Conservation (phyloP, 2,888 invertebrate species). For the Drosophila mercatorum region DNA sequence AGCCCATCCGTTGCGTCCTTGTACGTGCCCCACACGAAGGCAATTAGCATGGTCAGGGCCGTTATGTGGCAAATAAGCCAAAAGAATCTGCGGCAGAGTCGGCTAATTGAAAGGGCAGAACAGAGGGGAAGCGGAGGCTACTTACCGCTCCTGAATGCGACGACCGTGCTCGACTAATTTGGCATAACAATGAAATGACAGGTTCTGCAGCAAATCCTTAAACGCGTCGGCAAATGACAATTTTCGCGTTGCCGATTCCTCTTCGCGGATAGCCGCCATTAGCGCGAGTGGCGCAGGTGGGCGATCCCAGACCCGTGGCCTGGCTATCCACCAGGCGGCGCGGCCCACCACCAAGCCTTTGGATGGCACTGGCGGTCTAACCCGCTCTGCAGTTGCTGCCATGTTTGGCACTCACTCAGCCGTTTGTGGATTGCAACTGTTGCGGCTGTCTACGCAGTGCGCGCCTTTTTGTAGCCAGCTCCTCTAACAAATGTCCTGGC, state of each 20-base stretch:
- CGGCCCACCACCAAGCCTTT: constrained; percentile 69
- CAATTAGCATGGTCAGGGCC: constrained; percentile 74
- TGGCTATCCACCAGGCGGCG: constrained; percentile 81
- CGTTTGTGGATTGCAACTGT: constrained; percentile 75
- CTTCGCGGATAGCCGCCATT: constrained; percentile 26
- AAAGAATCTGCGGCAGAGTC: constrained; percentile 69
- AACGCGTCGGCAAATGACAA: constrained; percentile 70
- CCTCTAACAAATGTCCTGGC: constrained; percentile 30
- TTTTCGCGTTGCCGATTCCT: constrained; percentile 56
- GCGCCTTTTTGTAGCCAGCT: constrained; percentile 55
- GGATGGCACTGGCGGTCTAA: background rate
- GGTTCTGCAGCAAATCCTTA: constrained; percentile 81
- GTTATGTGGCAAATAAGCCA: constrained; percentile 81
- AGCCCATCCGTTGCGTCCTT: constrained; percentile 59
- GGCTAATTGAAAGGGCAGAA: constrained; percentile 62
- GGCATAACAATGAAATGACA: constrained; percentile 83
- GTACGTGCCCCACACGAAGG: constrained; percentile 70
- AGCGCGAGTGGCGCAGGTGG: constrained; percentile 16
- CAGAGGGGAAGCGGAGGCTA: constrained; percentile 5
- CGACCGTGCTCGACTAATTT: constrained; percentile 81
- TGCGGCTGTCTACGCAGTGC: constrained; percentile 52
- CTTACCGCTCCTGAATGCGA: constrained; percentile 78
- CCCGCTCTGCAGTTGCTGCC: constrained; percentile 27
- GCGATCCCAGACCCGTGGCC: constrained; percentile 1
- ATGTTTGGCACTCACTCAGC: constrained; percentile 58